These are phyloP conservation scores for Mormyrus proboscirostris DNA, from an alignment of 2,797 vertebrate genomes.

Conservation along the genomic window DNA sequence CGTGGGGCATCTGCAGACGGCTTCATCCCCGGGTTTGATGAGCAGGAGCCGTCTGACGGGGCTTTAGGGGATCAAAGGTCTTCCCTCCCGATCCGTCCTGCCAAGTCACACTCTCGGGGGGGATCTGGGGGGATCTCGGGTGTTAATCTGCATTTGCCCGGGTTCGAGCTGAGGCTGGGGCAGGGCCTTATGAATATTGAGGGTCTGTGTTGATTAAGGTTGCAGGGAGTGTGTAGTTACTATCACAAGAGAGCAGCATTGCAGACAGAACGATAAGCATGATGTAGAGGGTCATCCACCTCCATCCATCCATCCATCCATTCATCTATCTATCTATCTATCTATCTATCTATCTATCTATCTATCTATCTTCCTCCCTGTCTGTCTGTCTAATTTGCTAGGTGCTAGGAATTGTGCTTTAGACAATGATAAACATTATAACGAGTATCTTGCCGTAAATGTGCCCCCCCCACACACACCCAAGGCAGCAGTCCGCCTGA, in stretches of 20 bases:
- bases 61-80: slow-evolving; percentile 46
- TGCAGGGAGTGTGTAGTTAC: slow-evolving; percentile 41
- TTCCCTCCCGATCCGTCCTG: slow-evolving; percentile 27
- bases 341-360: slow-evolving; percentile 18
- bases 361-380: not conserved
- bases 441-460: not conserved
- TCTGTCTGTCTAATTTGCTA: not conserved
- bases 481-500: not conserved
- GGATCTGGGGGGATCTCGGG: slow-evolving; percentile 36
- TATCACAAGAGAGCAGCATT: slow-evolving; percentile 51
- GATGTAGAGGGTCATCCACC: slow-evolving; percentile 39
- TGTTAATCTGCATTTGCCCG: slow-evolving; percentile 46
- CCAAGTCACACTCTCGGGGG: slow-evolving; percentile 26
- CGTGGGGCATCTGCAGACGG: slow-evolving; percentile 21
- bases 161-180: slow-evolving; percentile 25
- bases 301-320: slow-evolving; percentile 39
- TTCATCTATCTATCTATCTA: slow-evolving; percentile 34
- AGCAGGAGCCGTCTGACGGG: slow-evolving; percentile 25
- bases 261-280: slow-evolving; percentile 52
- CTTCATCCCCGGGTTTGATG: slow-evolving; percentile 21
- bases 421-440: not conserved
- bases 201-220: slow-evolving; percentile 48
- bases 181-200: slow-evolving; percentile 40
- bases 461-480: not conserved
- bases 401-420: not conserved